Conservation (phyloP, 2,113 vertebrate genomes). For the Bagarius yarrelli region DNA sequence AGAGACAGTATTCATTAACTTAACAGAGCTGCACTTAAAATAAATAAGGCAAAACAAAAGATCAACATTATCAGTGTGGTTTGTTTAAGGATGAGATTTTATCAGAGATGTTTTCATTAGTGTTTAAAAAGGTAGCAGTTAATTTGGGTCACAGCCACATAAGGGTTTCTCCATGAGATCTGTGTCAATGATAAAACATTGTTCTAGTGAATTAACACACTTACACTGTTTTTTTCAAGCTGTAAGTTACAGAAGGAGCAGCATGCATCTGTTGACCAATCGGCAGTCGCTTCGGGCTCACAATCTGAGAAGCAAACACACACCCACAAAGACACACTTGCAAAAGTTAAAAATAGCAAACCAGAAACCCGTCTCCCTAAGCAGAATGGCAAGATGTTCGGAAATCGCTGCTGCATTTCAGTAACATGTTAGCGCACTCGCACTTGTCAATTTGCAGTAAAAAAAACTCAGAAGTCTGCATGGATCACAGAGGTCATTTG, state of each 20-base stretch:
- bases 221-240: constrained; percentile 92
- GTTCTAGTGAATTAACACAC: constrained; percentile 53
- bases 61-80: background rate
- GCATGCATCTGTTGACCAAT: constrained; percentile 93
- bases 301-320: constrained; percentile 79
- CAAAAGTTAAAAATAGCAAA: constrained; percentile 11
- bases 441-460: background rate
- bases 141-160: background rate
- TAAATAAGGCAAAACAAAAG: background rate
- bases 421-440: background rate
- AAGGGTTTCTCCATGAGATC: background rate
- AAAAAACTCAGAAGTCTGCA: background rate
- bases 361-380: background rate
- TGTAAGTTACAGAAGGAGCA: constrained; percentile 95
- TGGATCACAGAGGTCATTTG: background rate
- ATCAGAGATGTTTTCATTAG: background rate
- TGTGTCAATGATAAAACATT: background rate
- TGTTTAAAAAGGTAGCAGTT: background rate
- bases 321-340: background rate
- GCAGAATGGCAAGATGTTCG: background rate
- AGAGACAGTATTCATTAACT: background rate
- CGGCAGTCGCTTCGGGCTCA: constrained; percentile 94
- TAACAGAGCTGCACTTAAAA: background rate
- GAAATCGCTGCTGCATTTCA: background rate
- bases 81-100: background rate